phyloP scores from a whole-genome alignment of 2,113 vertebrate genomes.

The Perca schrenkii region DNA sequence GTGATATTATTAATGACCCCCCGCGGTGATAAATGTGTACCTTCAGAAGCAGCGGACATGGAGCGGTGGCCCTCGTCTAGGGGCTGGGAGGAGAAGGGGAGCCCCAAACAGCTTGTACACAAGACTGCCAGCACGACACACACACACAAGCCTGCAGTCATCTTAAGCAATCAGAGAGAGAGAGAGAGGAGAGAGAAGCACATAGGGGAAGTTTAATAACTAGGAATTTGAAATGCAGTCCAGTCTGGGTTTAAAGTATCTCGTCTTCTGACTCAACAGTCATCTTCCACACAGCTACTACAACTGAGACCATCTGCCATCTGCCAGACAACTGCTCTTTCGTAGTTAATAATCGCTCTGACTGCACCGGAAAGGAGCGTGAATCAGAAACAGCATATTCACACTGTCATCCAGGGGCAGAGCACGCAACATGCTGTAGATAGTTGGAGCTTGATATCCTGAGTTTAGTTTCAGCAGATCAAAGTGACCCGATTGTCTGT shows the following conservation, averaged over 20 bases:
- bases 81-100: slow-evolving; percentile 78
- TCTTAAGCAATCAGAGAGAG: slow-evolving; percentile 80
- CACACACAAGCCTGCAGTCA: slow-evolving; percentile 89
- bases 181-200: not conserved
- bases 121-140: slow-evolving; percentile 89
- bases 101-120: slow-evolving; percentile 85
- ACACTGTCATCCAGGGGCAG: slow-evolving; percentile 1
- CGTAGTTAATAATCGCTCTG: slow-evolving; percentile 5
- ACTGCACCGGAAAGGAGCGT: not conserved
- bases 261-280: slow-evolving; percentile 14
- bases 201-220: slow-evolving; percentile 10
- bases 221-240: slow-evolving; percentile 3
- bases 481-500: not conserved
- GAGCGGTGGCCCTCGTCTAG: slow-evolving; percentile 68
- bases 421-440: not conserved
- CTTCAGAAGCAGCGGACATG: slow-evolving; percentile 56
- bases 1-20: not conserved
- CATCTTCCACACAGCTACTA: slow-evolving; percentile 19
- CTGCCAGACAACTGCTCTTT: slow-evolving; percentile 27
- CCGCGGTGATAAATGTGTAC: slow-evolving; percentile 20
- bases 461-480: not conserved
- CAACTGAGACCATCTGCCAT: slow-evolving; percentile 38
- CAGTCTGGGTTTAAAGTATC: slow-evolving; percentile 1
- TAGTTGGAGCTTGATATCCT: not conserved
- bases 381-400: slow-evolving; percentile 39